Evolutionary conservation across 2,888 invertebrate species (phyloP).

Genomic region (Deilephila elpenor): DNA sequence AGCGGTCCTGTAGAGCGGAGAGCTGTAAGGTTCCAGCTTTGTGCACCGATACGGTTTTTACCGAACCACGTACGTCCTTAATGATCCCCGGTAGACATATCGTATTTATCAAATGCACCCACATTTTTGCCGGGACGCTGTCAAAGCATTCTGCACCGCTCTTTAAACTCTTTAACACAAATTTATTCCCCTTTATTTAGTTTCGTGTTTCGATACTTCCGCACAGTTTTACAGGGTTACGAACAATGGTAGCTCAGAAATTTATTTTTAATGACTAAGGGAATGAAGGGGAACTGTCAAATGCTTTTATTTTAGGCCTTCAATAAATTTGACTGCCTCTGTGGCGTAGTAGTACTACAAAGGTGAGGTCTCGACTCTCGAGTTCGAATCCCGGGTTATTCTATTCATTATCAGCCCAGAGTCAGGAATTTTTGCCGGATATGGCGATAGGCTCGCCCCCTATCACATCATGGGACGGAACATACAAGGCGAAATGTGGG

Average conservation of each 20-base stretch:
- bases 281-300: too few relatives aligned
- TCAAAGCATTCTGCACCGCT: constrained; percentile 10
- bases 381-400: too few relatives aligned
- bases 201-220: background rate
- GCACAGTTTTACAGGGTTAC: background rate
- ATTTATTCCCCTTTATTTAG: background rate
- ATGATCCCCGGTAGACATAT: constrained; percentile 18
- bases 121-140: constrained; percentile 7
- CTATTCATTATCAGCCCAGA: too few relatives aligned
- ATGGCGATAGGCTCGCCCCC: too few relatives aligned
- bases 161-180: background rate
- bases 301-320: too few relatives aligned
- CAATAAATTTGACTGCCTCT: too few relatives aligned
- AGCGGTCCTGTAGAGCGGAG: constrained; percentile 9
- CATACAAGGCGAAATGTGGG: too few relatives aligned
- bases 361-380: too few relatives aligned
- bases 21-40: constrained; percentile 4
- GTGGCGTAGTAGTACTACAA: too few relatives aligned
- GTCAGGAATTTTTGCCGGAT: too few relatives aligned
- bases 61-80: constrained; percentile 17
- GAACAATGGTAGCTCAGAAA: background rate
- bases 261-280: too few relatives aligned
- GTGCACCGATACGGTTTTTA: constrained; percentile 19
- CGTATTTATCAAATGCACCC: constrained; percentile 12
- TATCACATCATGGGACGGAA: too few relatives aligned